phyloP scores from a whole-genome alignment of 2,113 vertebrate genomes.

The Conger conger region DNA sequence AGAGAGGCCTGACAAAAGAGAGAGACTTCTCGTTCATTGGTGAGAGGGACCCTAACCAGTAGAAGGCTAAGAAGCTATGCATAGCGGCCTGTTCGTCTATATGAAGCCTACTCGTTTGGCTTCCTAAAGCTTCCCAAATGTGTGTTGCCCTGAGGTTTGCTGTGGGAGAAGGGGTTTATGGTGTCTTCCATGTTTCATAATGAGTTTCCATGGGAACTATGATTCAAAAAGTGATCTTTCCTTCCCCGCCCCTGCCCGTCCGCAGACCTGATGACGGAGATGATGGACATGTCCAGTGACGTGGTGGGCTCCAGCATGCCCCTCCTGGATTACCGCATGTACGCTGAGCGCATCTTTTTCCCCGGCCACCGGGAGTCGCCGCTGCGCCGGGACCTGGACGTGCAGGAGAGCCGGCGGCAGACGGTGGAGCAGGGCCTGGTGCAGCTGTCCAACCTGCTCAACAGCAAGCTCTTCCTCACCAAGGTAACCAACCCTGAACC shows the following conservation, averaged over 20 bases:
- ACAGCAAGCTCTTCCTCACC: constrained; percentile 96
- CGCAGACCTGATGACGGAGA: constrained; percentile 95
- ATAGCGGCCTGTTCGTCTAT: too few species aligned
- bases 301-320: constrained; percentile 93
- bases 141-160: too few species aligned
- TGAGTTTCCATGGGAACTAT: too few species aligned
- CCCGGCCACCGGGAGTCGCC: constrained; percentile 91
- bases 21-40: too few species aligned
- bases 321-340: constrained; percentile 90
- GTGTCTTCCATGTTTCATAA: too few species aligned
- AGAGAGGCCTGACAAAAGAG: neutral
- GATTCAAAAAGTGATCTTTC: too few species aligned
- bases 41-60: neutral
- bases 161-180: too few species aligned
- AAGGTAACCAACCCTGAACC: constrained; percentile 70
- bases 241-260: neutral
- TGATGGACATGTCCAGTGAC: constrained; percentile 97
- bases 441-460: constrained; percentile 93
- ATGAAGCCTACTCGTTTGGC: too few species aligned
- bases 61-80: neutral
- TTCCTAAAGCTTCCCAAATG: too few species aligned
- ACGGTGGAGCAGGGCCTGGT: constrained; percentile 92
- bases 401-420: constrained; percentile 84
- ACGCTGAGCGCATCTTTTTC: constrained; percentile 93
- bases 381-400: constrained; percentile 84